Conservation (phyloP, 2,888 invertebrate species). For the Calliphora vomitoria region DNA sequence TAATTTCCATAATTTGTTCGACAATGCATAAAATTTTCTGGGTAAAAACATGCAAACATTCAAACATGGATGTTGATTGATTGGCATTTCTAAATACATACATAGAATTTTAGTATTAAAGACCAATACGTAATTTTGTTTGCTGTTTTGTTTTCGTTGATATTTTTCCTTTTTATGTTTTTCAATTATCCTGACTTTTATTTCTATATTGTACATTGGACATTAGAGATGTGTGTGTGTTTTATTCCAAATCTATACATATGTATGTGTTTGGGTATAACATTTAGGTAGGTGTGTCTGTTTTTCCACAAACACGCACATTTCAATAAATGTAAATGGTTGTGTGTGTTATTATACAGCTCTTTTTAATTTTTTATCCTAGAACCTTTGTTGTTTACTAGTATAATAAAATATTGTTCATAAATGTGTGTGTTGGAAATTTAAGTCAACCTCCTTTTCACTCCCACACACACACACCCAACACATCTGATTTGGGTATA, state of each 20-base stretch:
- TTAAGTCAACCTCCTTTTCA: not conserved
- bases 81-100: slow-evolving; percentile 48
- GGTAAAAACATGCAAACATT: not conserved
- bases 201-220: not conserved
- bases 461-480: not conserved
- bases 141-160: slow-evolving; percentile 33
- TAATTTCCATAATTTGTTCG: slow-evolving; percentile 72
- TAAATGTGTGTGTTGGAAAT: not conserved
- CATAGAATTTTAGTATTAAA: slow-evolving; percentile 44
- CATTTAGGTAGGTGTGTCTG: slow-evolving; percentile 15
- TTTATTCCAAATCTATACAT: not conserved
- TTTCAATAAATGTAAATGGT: not conserved
- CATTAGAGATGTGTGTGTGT: not conserved
- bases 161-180: slow-evolving; percentile 5
- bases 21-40: slow-evolving; percentile 51
- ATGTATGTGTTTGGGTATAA: not conserved
- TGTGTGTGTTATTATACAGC: not conserved
- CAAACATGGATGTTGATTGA: slow-evolving; percentile 55
- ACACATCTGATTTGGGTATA: not conserved
- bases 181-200: not conserved
- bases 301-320: not conserved
- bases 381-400: slow-evolving; percentile 1
- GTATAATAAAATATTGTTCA: slow-evolving; percentile 2
- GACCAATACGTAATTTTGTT: slow-evolving; percentile 6
- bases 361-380: not conserved